These are phyloP conservation scores for Hyalella azteca DNA, from an alignment of 2,888 invertebrate genomes.

Conservation along the genomic window DNA sequence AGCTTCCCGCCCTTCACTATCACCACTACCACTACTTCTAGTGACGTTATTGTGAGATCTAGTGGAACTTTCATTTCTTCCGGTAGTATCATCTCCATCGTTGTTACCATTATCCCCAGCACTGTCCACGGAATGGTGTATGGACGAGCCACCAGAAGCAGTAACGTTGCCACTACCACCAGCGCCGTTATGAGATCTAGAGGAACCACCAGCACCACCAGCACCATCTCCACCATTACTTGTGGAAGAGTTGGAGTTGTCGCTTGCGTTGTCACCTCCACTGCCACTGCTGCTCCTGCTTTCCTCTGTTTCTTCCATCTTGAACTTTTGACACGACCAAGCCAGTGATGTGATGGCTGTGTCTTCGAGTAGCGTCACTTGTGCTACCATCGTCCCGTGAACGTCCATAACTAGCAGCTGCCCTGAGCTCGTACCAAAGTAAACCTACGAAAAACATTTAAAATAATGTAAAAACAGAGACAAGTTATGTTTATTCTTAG, in stretches of 20 bases:
- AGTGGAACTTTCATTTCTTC: too few species aligned
- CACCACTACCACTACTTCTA: too few species aligned
- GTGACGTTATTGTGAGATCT: too few species aligned
- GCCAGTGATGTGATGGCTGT: constrained; percentile 90
- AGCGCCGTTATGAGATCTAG: not conserved
- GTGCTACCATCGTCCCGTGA: constrained; percentile 92
- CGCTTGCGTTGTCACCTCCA: not conserved
- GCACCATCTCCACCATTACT: not conserved
- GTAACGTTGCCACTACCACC: not conserved
- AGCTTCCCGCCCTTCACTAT: too few species aligned
- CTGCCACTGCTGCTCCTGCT: not conserved
- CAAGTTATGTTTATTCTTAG: too few species aligned
- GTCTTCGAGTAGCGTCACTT: constrained; percentile 79
- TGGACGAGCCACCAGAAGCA: too few species aligned
- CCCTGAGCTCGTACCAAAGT: constrained; percentile 93
- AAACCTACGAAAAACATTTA: constrained; percentile 69
- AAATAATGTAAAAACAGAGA: not conserved
- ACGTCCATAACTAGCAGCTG: constrained; percentile 97
- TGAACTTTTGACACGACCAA: constrained; percentile 97
- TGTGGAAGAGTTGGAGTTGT: too few species aligned
- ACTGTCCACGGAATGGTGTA: not conserved
- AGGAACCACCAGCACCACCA: not conserved
- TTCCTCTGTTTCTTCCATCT: constrained; percentile 80
- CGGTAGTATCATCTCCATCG: not conserved
- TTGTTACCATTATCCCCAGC: not conserved